phyloP scores from a whole-genome alignment of 2,888 invertebrate genomes.

The Chloroclystis v-ata region DNA sequence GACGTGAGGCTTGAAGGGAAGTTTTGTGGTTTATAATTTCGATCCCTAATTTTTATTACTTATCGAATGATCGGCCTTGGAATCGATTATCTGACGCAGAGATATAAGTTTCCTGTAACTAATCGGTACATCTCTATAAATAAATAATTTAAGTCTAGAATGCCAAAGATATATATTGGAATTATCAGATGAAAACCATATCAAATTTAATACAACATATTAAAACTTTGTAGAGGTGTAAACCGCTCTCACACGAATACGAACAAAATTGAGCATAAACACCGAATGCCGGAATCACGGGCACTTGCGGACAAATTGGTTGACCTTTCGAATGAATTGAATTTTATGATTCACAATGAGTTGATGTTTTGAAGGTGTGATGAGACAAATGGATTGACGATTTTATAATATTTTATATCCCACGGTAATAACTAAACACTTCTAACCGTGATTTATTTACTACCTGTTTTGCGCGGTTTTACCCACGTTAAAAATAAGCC shows the following conservation, averaged over 20 bases:
- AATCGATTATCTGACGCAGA: conserved; percentile 25
- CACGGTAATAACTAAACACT: too few species aligned
- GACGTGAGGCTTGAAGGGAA: conserved; percentile 26
- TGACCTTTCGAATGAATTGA: conserved; percentile 53
- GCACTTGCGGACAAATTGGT: conserved; percentile 59
- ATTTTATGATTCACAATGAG: background rate
- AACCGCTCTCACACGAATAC: conserved; percentile 53
- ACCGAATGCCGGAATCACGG: conserved; percentile 56
- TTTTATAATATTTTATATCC: too few species aligned
- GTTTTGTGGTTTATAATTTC: conserved; percentile 24
- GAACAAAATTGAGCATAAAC: conserved; percentile 41
- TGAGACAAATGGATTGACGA: background rate
- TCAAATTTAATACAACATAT: too few species aligned
- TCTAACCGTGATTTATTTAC: too few species aligned
- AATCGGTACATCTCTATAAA: too few species aligned
- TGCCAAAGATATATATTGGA: too few species aligned
- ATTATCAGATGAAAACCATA: too few species aligned
- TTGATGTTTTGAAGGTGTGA: background rate
- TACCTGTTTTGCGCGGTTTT: too few species aligned
- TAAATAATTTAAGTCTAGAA: too few species aligned
- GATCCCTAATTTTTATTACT: conserved; percentile 26
- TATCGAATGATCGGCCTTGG: conserved; percentile 21
- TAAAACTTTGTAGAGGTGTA: conserved; percentile 39
- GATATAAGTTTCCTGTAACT: conserved; percentile 18
- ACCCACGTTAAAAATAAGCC: too few species aligned